A percentile compares a stretch with the other conserved stretches of the same genome.
These are phyloP conservation scores for Astreopora myriophthalma DNA, from an alignment of 64 coral and sea anemone genomes.

Conservation along the genomic window DNA sequence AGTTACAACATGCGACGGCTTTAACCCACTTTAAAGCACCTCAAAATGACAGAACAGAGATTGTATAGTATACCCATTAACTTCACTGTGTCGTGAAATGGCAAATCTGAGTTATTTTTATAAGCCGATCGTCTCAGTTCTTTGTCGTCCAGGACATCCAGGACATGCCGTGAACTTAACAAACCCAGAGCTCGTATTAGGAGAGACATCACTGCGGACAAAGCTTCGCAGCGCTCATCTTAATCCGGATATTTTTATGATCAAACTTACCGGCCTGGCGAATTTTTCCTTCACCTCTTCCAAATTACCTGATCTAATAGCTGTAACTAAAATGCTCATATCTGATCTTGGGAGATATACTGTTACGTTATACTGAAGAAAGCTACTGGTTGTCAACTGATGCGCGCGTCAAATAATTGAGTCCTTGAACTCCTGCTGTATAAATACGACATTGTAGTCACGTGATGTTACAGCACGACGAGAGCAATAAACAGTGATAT, in stretches of 20 bases:
- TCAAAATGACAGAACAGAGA: too few relatives aligned
- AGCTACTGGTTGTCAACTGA: neutral
- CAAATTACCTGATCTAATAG: conserved; percentile 25
- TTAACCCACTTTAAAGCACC: too few relatives aligned
- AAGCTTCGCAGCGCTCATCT: neutral
- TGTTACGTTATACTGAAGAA: neutral
- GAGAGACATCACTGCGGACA: neutral
- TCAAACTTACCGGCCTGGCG: conserved; percentile 1
- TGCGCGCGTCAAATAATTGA: neutral
- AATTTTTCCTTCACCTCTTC: conserved; percentile 45
- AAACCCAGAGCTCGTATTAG: neutral
- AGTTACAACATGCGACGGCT: neutral
- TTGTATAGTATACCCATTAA: too few relatives aligned
- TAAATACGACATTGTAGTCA: neutral
- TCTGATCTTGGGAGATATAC: neutral
- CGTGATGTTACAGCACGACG: neutral
- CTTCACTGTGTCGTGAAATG: too few relatives aligned
- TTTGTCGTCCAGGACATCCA: too few relatives aligned
- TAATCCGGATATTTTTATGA: neutral
- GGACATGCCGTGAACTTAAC: neutral
- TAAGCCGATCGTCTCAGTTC: neutral
- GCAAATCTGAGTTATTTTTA: neutral
- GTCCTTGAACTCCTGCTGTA: neutral
- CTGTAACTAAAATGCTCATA: conserved; percentile 35
- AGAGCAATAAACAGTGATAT: neutral